Base-by-base conservation (phyloP, 2,888 invertebrate species). In the Proisotoma minuta region DNA sequence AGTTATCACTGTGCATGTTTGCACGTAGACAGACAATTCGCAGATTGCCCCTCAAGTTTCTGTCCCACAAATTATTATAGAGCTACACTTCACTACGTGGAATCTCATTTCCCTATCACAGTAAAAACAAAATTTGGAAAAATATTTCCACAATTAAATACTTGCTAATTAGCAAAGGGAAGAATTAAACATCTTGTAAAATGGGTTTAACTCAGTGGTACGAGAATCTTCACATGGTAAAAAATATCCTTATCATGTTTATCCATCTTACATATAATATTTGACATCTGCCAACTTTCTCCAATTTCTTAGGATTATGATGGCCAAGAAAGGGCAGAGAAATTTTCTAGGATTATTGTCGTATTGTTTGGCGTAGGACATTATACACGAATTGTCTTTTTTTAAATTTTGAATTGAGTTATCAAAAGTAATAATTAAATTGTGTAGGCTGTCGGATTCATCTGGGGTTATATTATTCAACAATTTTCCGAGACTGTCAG, bases 401-500 rank as follows among this genome's bases (percentile, higher is more conserved):
- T 58, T 27, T 26, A 27, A 23, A 34, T 18, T 39, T 51, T 50
- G n/a, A 50, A 49, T 3, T 26, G 8, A 48, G 27, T 15, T 12
- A n/a, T 47, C 18, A 47, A 47, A 47, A 48, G 29, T 57, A 18
- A 34, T 53, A 23, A 20, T 34, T 20, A 10, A 51, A 69, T 57
- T 24, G 62, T 39, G 27, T 75, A 84, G 84, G 79, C 87, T 68
- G 90, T 94, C 58, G 96, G 96, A 8, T 83, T 96, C 60, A 81
- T 89, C 59, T 94, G 92, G 89, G 96, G 96, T 40, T 95, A 91
- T 75, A 84, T 90, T 54, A 91, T 93, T 70, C 95, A 96, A 77
- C 93, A 95, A 77, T 96, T 96, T 77, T 96, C 95, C 0, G 92
- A 93, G 77, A 94, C 95, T 1, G 90, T 96, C 28, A 93, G 92